Base-by-base conservation (phyloP, 1,140 invertebrate genomes). In the Anthonomus grandis region DNA sequence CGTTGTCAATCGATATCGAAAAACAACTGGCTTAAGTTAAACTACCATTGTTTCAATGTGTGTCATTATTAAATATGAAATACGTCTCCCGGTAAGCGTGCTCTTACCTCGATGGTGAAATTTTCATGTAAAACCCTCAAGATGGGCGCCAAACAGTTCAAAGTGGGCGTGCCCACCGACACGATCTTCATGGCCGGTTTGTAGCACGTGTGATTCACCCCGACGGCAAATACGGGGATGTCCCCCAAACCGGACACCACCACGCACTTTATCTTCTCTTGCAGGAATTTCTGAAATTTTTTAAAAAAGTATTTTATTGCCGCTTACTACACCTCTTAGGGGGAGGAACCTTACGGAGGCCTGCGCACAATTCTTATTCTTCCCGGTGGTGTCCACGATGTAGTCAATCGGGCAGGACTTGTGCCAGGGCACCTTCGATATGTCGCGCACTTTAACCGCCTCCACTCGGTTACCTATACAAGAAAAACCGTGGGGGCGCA, bases 51-150 rank as follows among this genome's bases (percentile, higher is more conserved):
- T 31, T n/a, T n/a, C n/a, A n/a, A n/a, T n/a, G n/a, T n/a, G n/a
- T n/a, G n/a, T n/a, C 17, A 0, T 21, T 1, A 19, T 21, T 45
- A 5, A 21, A 45, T 10, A 45, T 21, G 15, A 10, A 45, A 22
- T n/a, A n/a, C n/a, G n/a, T 45, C 15, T 39, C 38, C 15, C 8
- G 6, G 8, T 17, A 6, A 17, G 38, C 15, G 38, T 10, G 17
- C 6, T 5, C n/a, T 49, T 59, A 59, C 57, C 45, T 59, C 38
- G 15, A 59, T 31, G 23, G 54, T 38, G 37, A 54, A 59, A 24
- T 59, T 54, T 48, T 59, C 57, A 23, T 59, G 50, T 6, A 59
- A 23, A 0, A 59, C 57, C 55, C 45, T 59, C 15, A 59, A 15
- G n/a, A 59, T 41, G 15, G 51, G 15, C n/a, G 49, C 44, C 37